Base-by-base conservation (phyloP, 2,888 invertebrate genomes). In the Julus scanicus region DNA sequence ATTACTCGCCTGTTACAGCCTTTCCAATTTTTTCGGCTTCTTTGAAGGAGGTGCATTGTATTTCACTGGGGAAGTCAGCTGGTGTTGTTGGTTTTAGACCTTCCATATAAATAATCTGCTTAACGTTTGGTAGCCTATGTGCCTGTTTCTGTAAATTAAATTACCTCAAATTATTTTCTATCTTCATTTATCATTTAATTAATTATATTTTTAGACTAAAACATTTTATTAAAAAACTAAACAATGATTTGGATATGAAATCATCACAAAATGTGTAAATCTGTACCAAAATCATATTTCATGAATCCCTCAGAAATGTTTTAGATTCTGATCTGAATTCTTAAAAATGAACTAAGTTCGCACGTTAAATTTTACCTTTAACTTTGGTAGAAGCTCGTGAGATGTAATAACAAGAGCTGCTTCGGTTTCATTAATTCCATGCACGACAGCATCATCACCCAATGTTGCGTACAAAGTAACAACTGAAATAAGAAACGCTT, bases 381-480 rank as follows among this genome's bases (percentile, higher is more conserved):
- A 96, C 93, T 98, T 99, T 86, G 97, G 96, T 92, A 99, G 93
- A 88, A 99, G 94, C 89, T 98, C 97, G 92, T 96, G 96, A 49
- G 97, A 96, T 29, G 99, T 99, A 92, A 99, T 96, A 63, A 99
- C 96, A 11, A 97, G 96, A 85, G 96, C 95, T 0, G 97, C 98
- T 92, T 98, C 98, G 0, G 99, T 98, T 94, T 99, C 98, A 92
- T 97, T 98, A 91, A 99, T 96, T 90, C 98, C 98, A 93, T 98
- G 98, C 8, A 96, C 95, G 89, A 99, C 96, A 1, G 98, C 99
- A 9, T 99, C 99, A 91, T 98, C 98, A 57, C 99, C 98, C 17
- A 99, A 94, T 0, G 99, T 99, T 1, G 99, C 97, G 92, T 99
- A 99, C 90, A 99, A 96, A 0, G 99, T 99, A 2, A 98, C 98